Evolutionary conservation across 2,113 vertebrate genomes (phyloP).

Genomic region (human): DNA sequence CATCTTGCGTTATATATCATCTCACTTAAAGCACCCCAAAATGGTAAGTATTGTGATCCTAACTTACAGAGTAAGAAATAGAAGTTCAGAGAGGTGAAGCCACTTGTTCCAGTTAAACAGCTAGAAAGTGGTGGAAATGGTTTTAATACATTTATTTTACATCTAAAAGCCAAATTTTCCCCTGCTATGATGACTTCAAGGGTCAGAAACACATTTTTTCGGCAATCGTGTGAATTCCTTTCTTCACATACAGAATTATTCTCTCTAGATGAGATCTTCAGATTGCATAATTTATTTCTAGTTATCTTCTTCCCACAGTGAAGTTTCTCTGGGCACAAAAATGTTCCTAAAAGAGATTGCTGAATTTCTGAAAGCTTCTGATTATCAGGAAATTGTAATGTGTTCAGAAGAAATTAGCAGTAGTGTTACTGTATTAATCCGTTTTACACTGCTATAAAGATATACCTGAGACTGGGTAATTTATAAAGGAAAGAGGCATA

Average conservation of each 20-base stretch:
- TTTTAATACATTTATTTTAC: too few relatives aligned
- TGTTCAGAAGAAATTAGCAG: background rate
- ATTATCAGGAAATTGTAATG: background rate
- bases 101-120: background rate
- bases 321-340: background rate
- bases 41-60: accelerated
- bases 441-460: too few relatives aligned
- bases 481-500: too few relatives aligned
- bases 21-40: too few relatives aligned
- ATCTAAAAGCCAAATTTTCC: too few relatives aligned
- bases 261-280: background rate
- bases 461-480: too few relatives aligned
- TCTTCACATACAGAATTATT: background rate
- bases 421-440: background rate
- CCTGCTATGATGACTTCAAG: background rate
- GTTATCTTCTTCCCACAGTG: background rate
- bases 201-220: background rate
- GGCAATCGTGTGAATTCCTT: background rate
- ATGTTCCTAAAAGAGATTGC: background rate
- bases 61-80: background rate
- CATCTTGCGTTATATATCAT: accelerated
- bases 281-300: background rate
- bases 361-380: conserved; percentile 20
- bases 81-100: background rate
- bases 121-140: background rate